Percentiles rank a stretch among this genome's conserved stretches.
Conservation (phyloP, 2,888 invertebrate genomes). For the Eumerus sabulonum region DNA sequence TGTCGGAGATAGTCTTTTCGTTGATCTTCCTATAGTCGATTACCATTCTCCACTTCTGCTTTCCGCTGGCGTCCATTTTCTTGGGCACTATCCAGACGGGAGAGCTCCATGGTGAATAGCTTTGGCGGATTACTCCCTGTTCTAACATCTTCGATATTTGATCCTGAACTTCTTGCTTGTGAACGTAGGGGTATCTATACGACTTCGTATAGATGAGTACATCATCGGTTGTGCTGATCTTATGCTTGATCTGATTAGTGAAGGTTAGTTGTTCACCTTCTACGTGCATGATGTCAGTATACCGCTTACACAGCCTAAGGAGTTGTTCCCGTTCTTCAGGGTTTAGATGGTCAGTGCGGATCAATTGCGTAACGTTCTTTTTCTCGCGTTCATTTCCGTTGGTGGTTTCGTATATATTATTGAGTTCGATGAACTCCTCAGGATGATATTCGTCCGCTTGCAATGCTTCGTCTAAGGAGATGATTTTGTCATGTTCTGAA, state of each 20-base stretch:
- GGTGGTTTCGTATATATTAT: slow-evolving; percentile 10
- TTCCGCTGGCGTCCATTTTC: neutral
- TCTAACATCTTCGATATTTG: slow-evolving; percentile 23
- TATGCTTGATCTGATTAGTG: slow-evolving; percentile 25
- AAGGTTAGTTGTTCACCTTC: slow-evolving; percentile 24
- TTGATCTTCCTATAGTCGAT: slow-evolving; percentile 21
- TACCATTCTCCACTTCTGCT: slow-evolving; percentile 8
- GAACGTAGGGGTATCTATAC: slow-evolving; percentile 16
- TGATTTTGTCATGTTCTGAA: neutral
- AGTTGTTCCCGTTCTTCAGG: slow-evolving; percentile 9
- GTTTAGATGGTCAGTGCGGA: slow-evolving; percentile 18
- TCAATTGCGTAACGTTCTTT: neutral
- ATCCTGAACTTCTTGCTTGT: slow-evolving; percentile 11
- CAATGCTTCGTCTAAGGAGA: slow-evolving; percentile 14
- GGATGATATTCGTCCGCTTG: slow-evolving; percentile 4
- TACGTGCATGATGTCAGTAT: slow-evolving; percentile 13
- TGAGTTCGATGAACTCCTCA: slow-evolving; percentile 15
- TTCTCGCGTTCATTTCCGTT: neutral
- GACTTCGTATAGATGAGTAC: slow-evolving; percentile 3
- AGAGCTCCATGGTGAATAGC: slow-evolving; percentile 20
- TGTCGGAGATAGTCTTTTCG: slow-evolving; percentile 16
- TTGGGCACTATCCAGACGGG: slow-evolving; percentile 22
- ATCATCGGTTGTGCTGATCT: slow-evolving; percentile 9
- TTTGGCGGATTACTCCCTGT: slow-evolving; percentile 18
- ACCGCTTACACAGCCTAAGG: slow-evolving; percentile 14